Conservation (phyloP, 2,797 vertebrate genomes). For the Myotis pilosus region DNA sequence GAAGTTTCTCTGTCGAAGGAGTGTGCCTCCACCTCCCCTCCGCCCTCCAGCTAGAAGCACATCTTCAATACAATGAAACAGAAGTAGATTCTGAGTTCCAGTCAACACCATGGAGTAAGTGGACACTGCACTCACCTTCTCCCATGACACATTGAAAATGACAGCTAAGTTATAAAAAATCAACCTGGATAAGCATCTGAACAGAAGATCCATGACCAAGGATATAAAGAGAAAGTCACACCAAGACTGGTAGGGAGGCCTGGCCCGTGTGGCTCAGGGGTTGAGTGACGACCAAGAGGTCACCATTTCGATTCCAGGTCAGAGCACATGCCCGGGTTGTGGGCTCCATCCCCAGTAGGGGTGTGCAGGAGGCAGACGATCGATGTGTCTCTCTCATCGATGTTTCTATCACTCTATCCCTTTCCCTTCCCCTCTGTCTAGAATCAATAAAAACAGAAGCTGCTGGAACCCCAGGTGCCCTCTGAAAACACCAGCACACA, state of each 20-base stretch:
- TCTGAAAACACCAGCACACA: background rate
- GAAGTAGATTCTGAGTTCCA: background rate
- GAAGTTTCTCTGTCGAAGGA: constrained; percentile 40
- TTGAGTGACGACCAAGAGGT: too few species aligned
- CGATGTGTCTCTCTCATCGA: too few species aligned
- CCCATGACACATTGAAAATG: background rate
- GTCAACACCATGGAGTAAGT: too few species aligned
- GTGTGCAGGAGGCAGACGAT: too few species aligned
- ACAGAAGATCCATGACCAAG: background rate
- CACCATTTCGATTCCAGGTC: too few species aligned
- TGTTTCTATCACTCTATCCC: too few species aligned
- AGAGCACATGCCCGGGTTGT: too few species aligned
- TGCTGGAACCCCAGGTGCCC: background rate
- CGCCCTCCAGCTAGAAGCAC: background rate
- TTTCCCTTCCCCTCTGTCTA: too few species aligned
- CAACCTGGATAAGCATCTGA: background rate
- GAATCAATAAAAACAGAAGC: background rate
- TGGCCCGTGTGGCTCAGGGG: too few species aligned
- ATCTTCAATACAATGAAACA: background rate
- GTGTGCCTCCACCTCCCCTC: background rate
- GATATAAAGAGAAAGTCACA: background rate
- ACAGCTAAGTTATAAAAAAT: background rate
- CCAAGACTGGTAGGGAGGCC: background rate
- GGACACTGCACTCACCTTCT: background rate
- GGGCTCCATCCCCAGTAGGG: too few species aligned